These are phyloP conservation scores for Amphiprion percula DNA, from an alignment of 2,113 vertebrate species.

Conservation along the genomic window DNA sequence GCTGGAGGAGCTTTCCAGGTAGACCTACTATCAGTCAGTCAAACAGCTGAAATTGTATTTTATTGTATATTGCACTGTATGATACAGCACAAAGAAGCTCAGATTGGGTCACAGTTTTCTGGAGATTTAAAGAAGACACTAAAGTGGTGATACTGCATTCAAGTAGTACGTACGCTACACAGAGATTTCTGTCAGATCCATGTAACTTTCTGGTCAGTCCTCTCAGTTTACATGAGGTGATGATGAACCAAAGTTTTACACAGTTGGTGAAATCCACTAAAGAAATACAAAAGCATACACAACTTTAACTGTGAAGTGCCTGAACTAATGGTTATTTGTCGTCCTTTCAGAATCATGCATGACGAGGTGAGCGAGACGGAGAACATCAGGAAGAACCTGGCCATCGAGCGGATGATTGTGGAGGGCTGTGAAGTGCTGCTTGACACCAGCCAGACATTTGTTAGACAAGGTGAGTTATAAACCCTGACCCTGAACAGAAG, in stretches of 20 bases:
- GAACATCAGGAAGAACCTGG: constrained; percentile 96
- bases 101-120: not conserved
- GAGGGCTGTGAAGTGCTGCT: constrained; percentile 97
- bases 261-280: not conserved
- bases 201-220: not conserved
- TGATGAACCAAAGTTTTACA: not conserved
- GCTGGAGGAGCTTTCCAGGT: constrained; percentile 98
- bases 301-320: not conserved
- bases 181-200: not conserved
- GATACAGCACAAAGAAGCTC: not conserved
- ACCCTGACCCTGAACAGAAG: not conserved
- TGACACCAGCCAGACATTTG: constrained; percentile 99
- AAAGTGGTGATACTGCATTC: too few relatives aligned
- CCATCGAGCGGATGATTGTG: constrained; percentile 97
- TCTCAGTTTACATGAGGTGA: not conserved
- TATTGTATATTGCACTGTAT: not conserved
- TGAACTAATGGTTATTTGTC: not conserved
- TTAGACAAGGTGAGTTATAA: constrained; percentile 91
- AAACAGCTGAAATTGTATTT: too few relatives aligned
- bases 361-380: constrained; percentile 99
- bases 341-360: constrained; percentile 91
- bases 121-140: not conserved
- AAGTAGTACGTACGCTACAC: not conserved
- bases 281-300: not conserved
- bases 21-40: not conserved